Evolutionary conservation across 2,113 vertebrate species (phyloP).

Genomic region (Hoplias malabaricus): DNA sequence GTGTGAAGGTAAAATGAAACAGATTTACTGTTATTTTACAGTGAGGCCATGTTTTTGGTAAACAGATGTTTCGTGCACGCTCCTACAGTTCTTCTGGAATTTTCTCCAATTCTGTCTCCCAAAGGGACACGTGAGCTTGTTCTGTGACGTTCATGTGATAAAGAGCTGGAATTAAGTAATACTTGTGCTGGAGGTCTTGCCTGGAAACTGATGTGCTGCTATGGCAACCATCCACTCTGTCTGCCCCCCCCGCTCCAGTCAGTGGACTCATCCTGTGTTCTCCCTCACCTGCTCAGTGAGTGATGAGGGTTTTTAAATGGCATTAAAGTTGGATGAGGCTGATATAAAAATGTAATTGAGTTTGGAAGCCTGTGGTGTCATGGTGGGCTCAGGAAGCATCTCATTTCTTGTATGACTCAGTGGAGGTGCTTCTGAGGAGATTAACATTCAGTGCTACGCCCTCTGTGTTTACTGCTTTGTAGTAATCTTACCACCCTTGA

Average conservation of each 20-base stretch:
- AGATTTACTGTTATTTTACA: too few species aligned
- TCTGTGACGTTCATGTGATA: conserved; percentile 26
- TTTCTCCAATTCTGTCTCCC: too few species aligned
- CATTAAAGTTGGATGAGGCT: conserved; percentile 54
- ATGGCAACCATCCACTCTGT: conserved; percentile 51
- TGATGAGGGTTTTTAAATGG: conserved; percentile 36
- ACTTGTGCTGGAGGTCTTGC: conserved; percentile 16
- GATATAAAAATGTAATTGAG: conserved; percentile 55
- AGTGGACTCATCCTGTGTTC: background rate
- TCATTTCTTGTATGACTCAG: background rate
- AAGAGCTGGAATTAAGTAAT: conserved; percentile 37
- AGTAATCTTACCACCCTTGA: background rate
- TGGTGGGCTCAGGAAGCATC: background rate
- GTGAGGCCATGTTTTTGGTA: too few species aligned
- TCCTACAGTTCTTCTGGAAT: too few species aligned
- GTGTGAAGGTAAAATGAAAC: too few species aligned
- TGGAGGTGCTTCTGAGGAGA: background rate
- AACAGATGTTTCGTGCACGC: too few species aligned
- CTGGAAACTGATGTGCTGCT: conserved; percentile 52
- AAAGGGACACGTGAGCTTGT: background rate
- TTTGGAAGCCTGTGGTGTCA: conserved; percentile 36
- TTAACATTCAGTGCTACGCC: too few species aligned
- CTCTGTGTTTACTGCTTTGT: background rate
- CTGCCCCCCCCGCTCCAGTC: background rate
- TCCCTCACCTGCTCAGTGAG: conserved; percentile 19